Base-by-base conservation (phyloP, 2,888 invertebrate genomes). In the Desoria tigrina region DNA sequence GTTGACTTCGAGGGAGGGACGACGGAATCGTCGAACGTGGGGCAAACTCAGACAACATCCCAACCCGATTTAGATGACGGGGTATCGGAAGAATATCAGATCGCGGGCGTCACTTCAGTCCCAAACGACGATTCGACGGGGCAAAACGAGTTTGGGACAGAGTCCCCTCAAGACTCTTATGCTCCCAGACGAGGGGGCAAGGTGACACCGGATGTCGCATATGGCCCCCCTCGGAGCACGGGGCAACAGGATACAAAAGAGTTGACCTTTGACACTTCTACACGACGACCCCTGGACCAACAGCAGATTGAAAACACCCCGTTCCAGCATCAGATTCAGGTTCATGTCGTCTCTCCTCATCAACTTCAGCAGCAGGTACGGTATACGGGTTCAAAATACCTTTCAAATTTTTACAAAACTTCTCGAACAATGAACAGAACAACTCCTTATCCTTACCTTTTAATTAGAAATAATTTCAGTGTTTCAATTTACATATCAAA, bases 241-340 rank as follows among this genome's bases (percentile, higher is more conserved):
- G n/a, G n/a, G n/a, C n/a, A n/a, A n/a, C n/a, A n/a, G n/a, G n/a
- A n/a, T n/a, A n/a, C n/a, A n/a, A 11, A 32, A 11, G 32, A 32
- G 32, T 4, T 32, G 49, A 37, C 26, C n/a, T n/a, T n/a, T n/a
- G n/a, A n/a, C 32, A 28, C 59, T 23, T 21, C 7, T 2, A 45
- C 24, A 23, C 28, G 61, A 60, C 61, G 63, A 50, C 63, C 65
- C 28, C 28, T 63, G 7, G 74, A 72, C 55, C 72, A 74, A 42
- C 69, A 74, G 49, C 70, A 70, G 59, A 65, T 74, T 42, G 74
- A 72, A 64, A 74, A 68, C 54, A 69, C 42, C 23, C 56, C 55
- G 18, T 55, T 39, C 26, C 42, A 51, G 42, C 49, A 62, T 37
- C 42, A 62, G 14, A 56, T 61, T 49, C 65, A 61, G 18, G 37